A percentile compares a stretch with the other conserved stretches of the same genome.
Evolutionary conservation across 2,888 invertebrate genomes (phyloP).

Genomic region (Erebia palarica): DNA sequence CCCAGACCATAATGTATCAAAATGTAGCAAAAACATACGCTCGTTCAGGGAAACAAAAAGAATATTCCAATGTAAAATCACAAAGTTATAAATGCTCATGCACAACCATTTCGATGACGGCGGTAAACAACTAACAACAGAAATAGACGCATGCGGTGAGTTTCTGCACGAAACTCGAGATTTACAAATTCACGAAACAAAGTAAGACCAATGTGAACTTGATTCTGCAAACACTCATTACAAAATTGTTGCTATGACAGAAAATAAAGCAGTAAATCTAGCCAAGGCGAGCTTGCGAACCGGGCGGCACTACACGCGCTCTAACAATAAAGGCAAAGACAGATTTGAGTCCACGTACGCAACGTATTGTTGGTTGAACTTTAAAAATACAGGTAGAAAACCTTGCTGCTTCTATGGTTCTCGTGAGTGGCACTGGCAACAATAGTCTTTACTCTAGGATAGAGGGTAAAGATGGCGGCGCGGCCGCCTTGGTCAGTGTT

Average conservation of each 20-base stretch:
- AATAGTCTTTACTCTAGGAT: no score
- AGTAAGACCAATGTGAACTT: slow-evolving; percentile 33
- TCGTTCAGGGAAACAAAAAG: background rate
- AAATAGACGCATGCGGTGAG: slow-evolving; percentile 12
- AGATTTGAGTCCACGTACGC: background rate
- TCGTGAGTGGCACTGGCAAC: no score
- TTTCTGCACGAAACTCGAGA: slow-evolving; percentile 15
- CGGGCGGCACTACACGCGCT: slow-evolving; percentile 43
- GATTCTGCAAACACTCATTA: slow-evolving; percentile 37
- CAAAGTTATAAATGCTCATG: slow-evolving; percentile 1
- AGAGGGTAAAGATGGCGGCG: no score
- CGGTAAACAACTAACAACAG: slow-evolving; percentile 2
- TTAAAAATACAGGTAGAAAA: no score
- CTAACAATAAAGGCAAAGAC: slow-evolving; percentile 39
- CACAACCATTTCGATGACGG: slow-evolving; percentile 12
- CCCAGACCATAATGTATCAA: background rate
- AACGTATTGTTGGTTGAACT: background rate
- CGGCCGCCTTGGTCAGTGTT: no score
- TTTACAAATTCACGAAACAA: slow-evolving; percentile 30
- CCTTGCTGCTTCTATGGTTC: no score
- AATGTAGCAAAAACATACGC: background rate
- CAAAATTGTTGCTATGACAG: slow-evolving; percentile 50
- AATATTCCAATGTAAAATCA: slow-evolving; percentile 4
- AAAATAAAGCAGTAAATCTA: slow-evolving; percentile 46
- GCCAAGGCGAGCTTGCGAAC: slow-evolving; percentile 42